Base-by-base conservation (phyloP, 2,888 invertebrate species). In the Xestia sexstrigata region DNA sequence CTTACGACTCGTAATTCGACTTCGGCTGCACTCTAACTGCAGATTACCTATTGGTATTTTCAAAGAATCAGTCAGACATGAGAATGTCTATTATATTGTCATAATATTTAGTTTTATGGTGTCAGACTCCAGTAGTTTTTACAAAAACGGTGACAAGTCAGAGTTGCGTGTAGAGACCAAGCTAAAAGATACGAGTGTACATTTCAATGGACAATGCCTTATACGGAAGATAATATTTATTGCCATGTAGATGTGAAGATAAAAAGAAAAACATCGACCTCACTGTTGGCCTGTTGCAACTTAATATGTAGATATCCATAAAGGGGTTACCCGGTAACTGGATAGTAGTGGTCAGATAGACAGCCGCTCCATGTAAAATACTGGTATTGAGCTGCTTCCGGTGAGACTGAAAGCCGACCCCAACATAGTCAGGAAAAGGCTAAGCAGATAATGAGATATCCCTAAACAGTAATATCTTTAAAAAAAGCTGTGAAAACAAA, bases 121-220 rank as follows among this genome's bases (percentile, higher is more conserved):
- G 39, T 82, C 82, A 78, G 35, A 82, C 42, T 62, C 52, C 42
- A 63, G 52, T 6, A 47, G 67, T 77, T 42, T 23, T 69, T 17
- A 63, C 58, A 81, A 80, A 84, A 80, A 70, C 17, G 20, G 7
- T 60, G 68, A 58, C 80, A 81, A 79, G 72, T 65, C 15, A 69
- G 35, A 58, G 62, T 81, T 84, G 81, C 84, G 81, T 81, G 85
- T 20, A 26, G 2, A 67, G 58, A 65, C 81, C 47, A 15, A 35
- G 66, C 66, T n/a, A 2, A n/a, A 63, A 80, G 81, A 84, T 81
- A 81, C 73, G 68, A 79, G 79, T 63, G 11, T 76, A 77, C 60
- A 70, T 69, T 79, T 76, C 58, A 74, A 85, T 87, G 76, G 81
- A 81, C 81, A 81, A 84, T 84, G 81, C 63, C 55, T 55, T 55